phyloP scores from a whole-genome alignment of 2,888 invertebrate genomes.

The Dromius quadrimaculatus region DNA sequence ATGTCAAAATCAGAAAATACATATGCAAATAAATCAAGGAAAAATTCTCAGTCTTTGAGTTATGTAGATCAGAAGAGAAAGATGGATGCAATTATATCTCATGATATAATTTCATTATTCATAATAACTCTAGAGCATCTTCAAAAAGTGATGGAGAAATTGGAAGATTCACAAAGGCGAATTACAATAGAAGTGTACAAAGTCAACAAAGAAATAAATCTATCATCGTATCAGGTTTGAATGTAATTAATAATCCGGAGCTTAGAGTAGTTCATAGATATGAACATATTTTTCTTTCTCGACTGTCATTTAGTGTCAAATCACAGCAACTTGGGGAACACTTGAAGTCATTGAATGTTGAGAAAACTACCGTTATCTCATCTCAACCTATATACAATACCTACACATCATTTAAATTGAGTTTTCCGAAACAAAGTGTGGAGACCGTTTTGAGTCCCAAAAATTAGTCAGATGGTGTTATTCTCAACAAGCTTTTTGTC shows the following conservation, averaged over 20 bases:
- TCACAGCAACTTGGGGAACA: not conserved
- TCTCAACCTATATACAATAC: not conserved
- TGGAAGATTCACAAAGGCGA: no score
- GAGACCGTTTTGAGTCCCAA: not conserved
- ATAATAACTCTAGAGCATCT: not conserved
- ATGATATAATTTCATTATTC: not conserved
- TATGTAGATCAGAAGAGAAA: not conserved
- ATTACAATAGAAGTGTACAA: not conserved
- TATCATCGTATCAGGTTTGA: not conserved
- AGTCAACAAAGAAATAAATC: not conserved
- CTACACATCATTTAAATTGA: not conserved
- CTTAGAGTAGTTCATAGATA: not conserved
- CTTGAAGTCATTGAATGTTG: not conserved
- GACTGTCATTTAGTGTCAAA: not conserved
- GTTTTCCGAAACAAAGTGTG: not conserved
- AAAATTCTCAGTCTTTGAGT: not conserved
- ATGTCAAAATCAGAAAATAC: not conserved
- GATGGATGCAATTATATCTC: not conserved
- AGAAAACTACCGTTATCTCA: not conserved
- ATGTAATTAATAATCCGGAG: not conserved
- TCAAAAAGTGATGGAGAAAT: not conserved
- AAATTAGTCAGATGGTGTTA: not conserved
- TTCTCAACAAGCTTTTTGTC: not conserved
- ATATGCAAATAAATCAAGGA: not conserved
- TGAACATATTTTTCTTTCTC: conserved; percentile 7